Conservation (phyloP, 2,113 vertebrate genomes). For the Lasiurus borealis region DNA sequence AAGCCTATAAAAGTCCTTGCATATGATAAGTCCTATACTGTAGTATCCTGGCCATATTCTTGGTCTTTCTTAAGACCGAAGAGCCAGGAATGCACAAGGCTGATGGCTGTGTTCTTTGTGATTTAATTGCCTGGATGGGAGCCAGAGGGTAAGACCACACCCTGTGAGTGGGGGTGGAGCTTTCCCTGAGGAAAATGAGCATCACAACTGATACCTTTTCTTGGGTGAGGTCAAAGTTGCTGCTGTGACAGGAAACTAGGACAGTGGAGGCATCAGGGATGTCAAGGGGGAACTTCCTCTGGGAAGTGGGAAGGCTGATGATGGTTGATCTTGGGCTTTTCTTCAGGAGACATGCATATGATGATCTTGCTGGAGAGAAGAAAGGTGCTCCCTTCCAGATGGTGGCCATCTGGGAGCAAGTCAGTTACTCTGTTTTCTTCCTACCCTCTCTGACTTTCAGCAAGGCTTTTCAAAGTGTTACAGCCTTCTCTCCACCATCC, state of each 20-base stretch:
- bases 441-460: background rate
- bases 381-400: background rate
- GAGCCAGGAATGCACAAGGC: background rate
- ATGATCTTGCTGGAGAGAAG: background rate
- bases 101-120: background rate
- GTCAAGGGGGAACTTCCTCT: background rate
- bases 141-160: background rate
- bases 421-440: background rate
- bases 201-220: background rate
- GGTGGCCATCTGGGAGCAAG: background rate
- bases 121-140: background rate
- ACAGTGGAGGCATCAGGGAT: background rate
- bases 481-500: background rate
- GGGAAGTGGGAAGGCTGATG: background rate
- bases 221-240: background rate
- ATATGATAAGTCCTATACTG: background rate
- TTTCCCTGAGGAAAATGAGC: background rate
- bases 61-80: background rate
- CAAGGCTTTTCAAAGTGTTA: background rate
- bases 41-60: background rate
- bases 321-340: background rate
- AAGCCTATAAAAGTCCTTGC: background rate
- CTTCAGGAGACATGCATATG: background rate
- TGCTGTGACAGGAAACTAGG: background rate
- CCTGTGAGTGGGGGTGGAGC: background rate